phyloP scores from a whole-genome alignment of 2,888 invertebrate species.

The Hirtodrosophila confusa region DNA sequence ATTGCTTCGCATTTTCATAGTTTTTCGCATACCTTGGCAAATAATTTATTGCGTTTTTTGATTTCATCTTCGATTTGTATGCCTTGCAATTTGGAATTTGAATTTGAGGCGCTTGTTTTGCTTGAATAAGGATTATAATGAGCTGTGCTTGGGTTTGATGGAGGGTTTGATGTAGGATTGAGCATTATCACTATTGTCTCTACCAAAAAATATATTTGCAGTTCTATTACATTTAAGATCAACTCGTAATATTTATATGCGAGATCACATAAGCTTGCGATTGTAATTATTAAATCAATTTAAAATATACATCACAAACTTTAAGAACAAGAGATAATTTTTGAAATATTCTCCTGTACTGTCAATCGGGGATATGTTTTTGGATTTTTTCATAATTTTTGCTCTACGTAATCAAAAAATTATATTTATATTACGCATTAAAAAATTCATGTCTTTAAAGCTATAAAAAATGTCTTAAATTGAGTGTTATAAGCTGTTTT shows the following conservation, averaged over 20 bases:
- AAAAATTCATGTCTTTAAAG: constrained; percentile 33
- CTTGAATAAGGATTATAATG: constrained; percentile 46
- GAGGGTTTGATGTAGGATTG: constrained; percentile 63
- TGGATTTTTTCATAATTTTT: not conserved
- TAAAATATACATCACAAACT: no score
- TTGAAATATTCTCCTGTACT: no score
- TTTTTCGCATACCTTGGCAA: constrained; percentile 56
- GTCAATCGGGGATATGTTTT: no score
- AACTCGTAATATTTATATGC: no score
- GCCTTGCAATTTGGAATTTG: constrained; percentile 65
- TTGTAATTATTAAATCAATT: no score
- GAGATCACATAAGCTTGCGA: no score
- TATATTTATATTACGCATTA: constrained; percentile 60
- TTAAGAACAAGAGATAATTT: no score
- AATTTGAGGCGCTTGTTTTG: constrained; percentile 58
- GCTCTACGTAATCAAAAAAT: not conserved
- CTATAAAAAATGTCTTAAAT: constrained; percentile 58
- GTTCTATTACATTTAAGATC: not conserved
- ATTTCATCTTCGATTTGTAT: constrained; percentile 36
- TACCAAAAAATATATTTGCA: not conserved
- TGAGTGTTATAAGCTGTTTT: constrained; percentile 78
- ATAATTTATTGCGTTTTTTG: constrained; percentile 74
- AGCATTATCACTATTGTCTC: constrained; percentile 10
- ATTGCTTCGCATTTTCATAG: constrained; percentile 47
- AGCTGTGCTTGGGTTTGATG: constrained; percentile 31